Evolutionary conservation across 2,797 vertebrate species (phyloP).

Genomic region (Aeoliscus strigatus): DNA sequence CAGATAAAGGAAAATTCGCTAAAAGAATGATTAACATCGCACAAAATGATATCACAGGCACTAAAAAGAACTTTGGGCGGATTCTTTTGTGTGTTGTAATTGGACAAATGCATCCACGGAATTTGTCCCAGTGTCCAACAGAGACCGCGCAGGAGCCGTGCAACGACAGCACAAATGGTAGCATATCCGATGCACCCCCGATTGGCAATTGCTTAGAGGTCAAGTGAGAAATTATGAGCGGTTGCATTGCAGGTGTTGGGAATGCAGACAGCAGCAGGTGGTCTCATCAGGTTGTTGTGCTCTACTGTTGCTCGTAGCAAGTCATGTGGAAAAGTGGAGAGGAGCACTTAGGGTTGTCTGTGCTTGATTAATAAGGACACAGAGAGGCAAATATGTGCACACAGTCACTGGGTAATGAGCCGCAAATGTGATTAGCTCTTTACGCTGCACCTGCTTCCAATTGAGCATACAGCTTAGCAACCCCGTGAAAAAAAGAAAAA

Average conservation of each 20-base stretch:
- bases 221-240: constrained; percentile 61
- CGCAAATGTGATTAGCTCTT: constrained; percentile 76
- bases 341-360: constrained; percentile 71
- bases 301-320: constrained; percentile 71
- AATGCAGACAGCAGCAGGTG: constrained; percentile 63
- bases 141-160: background rate
- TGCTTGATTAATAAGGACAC: constrained; percentile 75
- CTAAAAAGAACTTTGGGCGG: too few species aligned
- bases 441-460: constrained; percentile 75
- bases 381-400: constrained; percentile 77
- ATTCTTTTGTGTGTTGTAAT: too few species aligned
- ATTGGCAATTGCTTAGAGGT: constrained; percentile 58
- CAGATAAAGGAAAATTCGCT: too few species aligned
- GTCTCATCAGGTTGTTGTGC: constrained; percentile 67
- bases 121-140: background rate
- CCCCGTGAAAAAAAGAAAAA: constrained; percentile 31
- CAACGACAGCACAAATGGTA: constrained; percentile 10
- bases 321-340: constrained; percentile 76
- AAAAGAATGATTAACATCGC: too few species aligned
- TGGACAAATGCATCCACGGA: background rate
- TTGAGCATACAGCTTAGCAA: constrained; percentile 66
- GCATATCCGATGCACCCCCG: constrained; percentile 33
- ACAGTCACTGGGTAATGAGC: constrained; percentile 73
- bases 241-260: constrained; percentile 62
- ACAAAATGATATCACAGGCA: too few species aligned